Base-by-base conservation (phyloP, 2,888 invertebrate species). In the Chymomyza amoena region DNA sequence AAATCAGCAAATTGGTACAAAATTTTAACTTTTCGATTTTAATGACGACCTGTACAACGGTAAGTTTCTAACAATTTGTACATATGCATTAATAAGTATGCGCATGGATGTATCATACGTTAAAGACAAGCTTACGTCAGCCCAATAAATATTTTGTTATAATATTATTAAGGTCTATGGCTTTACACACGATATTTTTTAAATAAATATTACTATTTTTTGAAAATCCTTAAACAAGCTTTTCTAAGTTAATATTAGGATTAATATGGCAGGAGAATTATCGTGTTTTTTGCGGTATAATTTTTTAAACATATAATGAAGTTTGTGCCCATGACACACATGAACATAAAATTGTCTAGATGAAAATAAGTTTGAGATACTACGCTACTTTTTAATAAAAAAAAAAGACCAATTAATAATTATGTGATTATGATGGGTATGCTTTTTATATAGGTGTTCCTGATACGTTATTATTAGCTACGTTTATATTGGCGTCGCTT, bases 1-100 rank as follows among this genome's bases (percentile, higher is more conserved):
- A 72, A 18, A 66, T 63, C 10, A 62, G 68, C 60, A 66, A 65
- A 65, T 51, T 28, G 13, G 13, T 45, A 45, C 13, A 39, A 45
- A 13, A 45, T 13, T 13, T 45, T 7, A 45, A 45, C 39, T 45
- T 13, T 45, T 45, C 39, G 4, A 13, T 45, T 45, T 45, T 1
- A 13, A 13, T 45, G 39, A 13, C 39, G 13, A 45, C 39, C 39
- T 45, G 39, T 45, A 45, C 39, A 45, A 4, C 39, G 5, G 39
- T 2, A 45, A 45, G 0, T 15, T 45, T 45, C 13, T 45, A 45
- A 45, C 39, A 13, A 10, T 45, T 13, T 45, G 39, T 45, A 13
- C 13, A 45, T 15, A 45, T 45, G 13, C 39, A 45, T 45, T 45
- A 6, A 13, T 10, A 45, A 45, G 39, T 45, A 13, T 45, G 39